Percentiles rank a stretch among this genome's conserved stretches.
Conservation (phyloP, 2,888 invertebrate species). For the Auanema sp. region DNA sequence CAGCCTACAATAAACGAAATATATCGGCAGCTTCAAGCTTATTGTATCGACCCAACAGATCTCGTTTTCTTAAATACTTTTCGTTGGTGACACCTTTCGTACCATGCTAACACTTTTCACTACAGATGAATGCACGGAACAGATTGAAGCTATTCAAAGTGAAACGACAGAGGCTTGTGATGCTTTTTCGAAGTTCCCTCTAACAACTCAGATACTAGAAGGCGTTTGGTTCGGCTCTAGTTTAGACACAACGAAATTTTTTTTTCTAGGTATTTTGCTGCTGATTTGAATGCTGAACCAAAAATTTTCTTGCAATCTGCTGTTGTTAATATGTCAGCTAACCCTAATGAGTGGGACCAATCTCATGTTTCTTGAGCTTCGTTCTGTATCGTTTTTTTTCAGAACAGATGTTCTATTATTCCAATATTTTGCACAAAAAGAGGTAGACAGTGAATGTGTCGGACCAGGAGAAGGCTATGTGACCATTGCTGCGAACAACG, state of each 20-base stretch:
- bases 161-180: background rate
- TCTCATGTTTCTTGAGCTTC: too few species aligned
- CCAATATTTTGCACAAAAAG: constrained; percentile 46
- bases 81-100: constrained; percentile 24
- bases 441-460: constrained; percentile 37
- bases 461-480: constrained; percentile 38
- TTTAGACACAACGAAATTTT: background rate
- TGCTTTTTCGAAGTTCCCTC: constrained; percentile 28
- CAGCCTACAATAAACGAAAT: constrained; percentile 51
- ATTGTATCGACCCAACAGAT: constrained; percentile 51
- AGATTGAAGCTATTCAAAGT: background rate
- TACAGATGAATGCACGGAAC: constrained; percentile 38
- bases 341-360: constrained; percentile 26
- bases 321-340: constrained; percentile 37
- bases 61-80: constrained; percentile 53
- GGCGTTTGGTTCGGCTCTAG: constrained; percentile 44
- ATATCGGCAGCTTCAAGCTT: constrained; percentile 41
- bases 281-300: constrained; percentile 45
- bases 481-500: constrained; percentile 26
- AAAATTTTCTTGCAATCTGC: constrained; percentile 47
- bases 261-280: constrained; percentile 37
- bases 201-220: constrained; percentile 34
- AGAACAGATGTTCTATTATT: constrained; percentile 26
- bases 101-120: background rate
- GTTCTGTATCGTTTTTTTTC: too few species aligned